Base-by-base conservation (phyloP, 2,113 vertebrate species). In the Oncorhynchus keta region DNA sequence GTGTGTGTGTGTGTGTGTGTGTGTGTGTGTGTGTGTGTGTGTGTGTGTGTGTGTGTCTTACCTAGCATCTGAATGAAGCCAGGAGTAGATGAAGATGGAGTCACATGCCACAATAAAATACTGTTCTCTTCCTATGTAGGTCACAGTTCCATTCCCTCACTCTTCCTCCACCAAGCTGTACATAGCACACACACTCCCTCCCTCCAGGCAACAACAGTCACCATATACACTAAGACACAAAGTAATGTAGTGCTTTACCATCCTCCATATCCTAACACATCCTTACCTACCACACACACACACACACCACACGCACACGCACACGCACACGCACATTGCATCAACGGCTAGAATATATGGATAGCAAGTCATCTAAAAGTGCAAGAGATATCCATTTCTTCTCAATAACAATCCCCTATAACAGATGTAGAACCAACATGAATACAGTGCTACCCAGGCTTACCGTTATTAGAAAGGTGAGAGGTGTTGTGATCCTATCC, bases 61-160 rank as follows among this genome's bases (percentile, higher is more conserved):
- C 39, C 8, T 45, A 55, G 49, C 61, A 16, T 0, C 62, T 79
- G 79, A 81, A 70, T 39, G 12, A 48, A 20, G 18, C 82, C 81
- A 39, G 1, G 1, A 83, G 73, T 78, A 81, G 83, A 82, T 82
- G 80, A 76, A 68, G 71, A 77, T n/a, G 20, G 12, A 67, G 85
- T 76, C 83, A 75, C 79, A 76, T 72, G 71, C 75, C 62, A 76
- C 66, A 82, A 76, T 78, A 79, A 76, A 32, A 67, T 76, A 75
- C 2, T 45, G 39, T 12, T 45, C 39, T 2, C 39, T 1, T 80
- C 3, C 45, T 86, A 89, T 86, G 75, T 87, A 85, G 89, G 88
- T 93, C 90, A 92, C 4, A 65, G 72, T 83, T 74, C 0, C 78
- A 72, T 70, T 4, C 0, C 75, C 82, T 75, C 83, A 0, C 69